Percentiles rank a stretch among this genome's conserved stretches.
Evolutionary conservation across 2,797 vertebrate genomes (phyloP).

Genomic region (Hippoglossus hippoglossus): DNA sequence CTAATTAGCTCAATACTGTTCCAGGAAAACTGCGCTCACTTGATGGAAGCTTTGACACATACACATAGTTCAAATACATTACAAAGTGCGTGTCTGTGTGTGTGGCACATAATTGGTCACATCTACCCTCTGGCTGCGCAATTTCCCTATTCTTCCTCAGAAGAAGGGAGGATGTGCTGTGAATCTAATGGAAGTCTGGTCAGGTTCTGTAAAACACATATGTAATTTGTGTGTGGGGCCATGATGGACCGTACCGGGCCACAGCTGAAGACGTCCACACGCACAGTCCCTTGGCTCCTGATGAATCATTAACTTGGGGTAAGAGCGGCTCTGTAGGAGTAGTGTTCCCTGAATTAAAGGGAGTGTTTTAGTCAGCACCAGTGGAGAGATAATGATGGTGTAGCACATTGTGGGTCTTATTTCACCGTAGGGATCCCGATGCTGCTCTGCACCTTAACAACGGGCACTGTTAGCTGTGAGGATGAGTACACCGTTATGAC

Average conservation of each 20-base stretch:
- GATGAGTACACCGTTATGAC: conserved; percentile 5
- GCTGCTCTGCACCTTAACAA: conserved; percentile 17
- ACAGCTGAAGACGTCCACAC: conserved; percentile 5
- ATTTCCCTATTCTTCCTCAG: conserved; percentile 5
- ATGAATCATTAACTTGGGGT: conserved; percentile 47
- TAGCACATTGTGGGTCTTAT: conserved; percentile 9
- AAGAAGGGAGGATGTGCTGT: conserved; percentile 3
- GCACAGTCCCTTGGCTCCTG: conserved; percentile 26
- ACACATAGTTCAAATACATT: conserved; percentile 34
- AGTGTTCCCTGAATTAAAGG: conserved; percentile 31
- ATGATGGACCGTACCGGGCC: conserved; percentile 7
- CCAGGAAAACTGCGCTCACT: conserved; percentile 43
- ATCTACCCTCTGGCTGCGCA: conserved; percentile 23
- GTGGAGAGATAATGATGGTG: conserved; percentile 18
- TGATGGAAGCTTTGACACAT: conserved; percentile 38
- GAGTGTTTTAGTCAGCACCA: conserved; percentile 9
- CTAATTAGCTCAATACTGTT: conserved; percentile 60
- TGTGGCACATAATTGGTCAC: conserved; percentile 27
- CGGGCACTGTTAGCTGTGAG: conserved; percentile 10
- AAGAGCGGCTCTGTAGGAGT: conserved; percentile 33
- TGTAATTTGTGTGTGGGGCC: conserved; percentile 11
- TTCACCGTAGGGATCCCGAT: conserved; percentile 11
- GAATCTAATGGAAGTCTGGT: conserved; percentile 27
- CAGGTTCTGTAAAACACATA: conserved; percentile 25
- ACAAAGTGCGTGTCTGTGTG: conserved; percentile 5